phyloP scores from a whole-genome alignment of 2,113 vertebrate species.

The Rhinichthys klamathensis region DNA sequence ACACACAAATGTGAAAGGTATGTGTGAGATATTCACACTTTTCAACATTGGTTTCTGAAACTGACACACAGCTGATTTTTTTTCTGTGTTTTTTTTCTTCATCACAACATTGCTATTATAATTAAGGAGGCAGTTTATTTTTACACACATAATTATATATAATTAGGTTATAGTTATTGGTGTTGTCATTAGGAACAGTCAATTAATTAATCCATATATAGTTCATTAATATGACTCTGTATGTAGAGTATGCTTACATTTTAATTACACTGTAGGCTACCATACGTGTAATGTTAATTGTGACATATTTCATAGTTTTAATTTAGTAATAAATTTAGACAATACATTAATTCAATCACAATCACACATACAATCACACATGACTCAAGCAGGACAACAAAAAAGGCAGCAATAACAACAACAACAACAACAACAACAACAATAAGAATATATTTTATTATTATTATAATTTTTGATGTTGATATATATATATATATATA shows the following conservation, averaged over 20 bases:
- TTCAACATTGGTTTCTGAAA: constrained; percentile 84
- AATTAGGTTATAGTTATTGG: not conserved
- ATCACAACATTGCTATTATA: not conserved
- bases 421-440: too few relatives aligned
- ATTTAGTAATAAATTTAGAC: not conserved
- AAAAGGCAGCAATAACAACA: not conserved
- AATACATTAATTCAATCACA: not conserved
- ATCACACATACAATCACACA: too few relatives aligned
- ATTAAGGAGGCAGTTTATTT: not conserved
- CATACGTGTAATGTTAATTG: not conserved
- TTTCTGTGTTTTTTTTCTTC: not conserved
- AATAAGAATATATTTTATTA: too few relatives aligned
- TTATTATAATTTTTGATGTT: too few relatives aligned
- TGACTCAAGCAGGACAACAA: not conserved
- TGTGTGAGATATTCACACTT: constrained; percentile 87
- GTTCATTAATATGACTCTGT: not conserved
- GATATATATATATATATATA: too few relatives aligned
- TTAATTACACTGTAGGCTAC: not conserved
- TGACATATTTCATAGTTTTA: not conserved
- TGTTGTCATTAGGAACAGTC: not conserved
- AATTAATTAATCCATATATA: not conserved
- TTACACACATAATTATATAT: not conserved
- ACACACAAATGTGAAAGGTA: constrained; percentile 88
- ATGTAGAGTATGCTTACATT: not conserved
- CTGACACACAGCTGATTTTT: constrained; percentile 65